Conservation (phyloP, 2,113 vertebrate species). For the Crotalus viridis region DNA sequence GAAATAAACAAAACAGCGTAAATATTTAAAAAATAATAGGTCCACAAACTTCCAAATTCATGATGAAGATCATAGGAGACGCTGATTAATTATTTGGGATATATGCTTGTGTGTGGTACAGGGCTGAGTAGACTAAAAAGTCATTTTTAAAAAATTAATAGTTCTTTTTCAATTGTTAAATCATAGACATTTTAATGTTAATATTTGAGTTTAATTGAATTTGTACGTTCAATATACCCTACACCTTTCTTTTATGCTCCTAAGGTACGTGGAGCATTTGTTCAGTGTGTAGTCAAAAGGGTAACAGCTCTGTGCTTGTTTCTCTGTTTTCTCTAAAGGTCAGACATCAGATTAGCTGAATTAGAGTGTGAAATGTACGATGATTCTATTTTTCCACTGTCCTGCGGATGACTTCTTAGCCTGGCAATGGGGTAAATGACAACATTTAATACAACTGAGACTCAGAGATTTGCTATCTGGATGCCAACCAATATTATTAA, state of each 20-base stretch:
- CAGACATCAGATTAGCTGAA: conserved; percentile 22
- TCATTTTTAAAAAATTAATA: not conserved
- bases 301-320: not conserved
- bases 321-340: conserved; percentile 6
- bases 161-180: not conserved
- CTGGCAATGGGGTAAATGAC: not conserved
- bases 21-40: not conserved
- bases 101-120: not conserved
- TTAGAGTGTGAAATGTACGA: not conserved
- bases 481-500: conserved; percentile 40
- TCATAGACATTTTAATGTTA: not conserved
- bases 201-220: not conserved
- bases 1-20: not conserved
- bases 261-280: not conserved
- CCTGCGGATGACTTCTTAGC: conserved; percentile 29
- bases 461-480: conserved; percentile 37
- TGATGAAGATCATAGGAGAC: not conserved
- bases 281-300: not conserved
- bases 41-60: not conserved
- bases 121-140: not conserved
- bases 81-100: not conserved
- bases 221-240: not conserved
- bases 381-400: conserved; percentile 24
- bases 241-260: not conserved
- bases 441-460: conserved; percentile 23